Percentiles rank a stretch among this genome's conserved stretches.
Conservation (phyloP, 2,113 vertebrate species). For the Chaetorhynchus papuensis region DNA sequence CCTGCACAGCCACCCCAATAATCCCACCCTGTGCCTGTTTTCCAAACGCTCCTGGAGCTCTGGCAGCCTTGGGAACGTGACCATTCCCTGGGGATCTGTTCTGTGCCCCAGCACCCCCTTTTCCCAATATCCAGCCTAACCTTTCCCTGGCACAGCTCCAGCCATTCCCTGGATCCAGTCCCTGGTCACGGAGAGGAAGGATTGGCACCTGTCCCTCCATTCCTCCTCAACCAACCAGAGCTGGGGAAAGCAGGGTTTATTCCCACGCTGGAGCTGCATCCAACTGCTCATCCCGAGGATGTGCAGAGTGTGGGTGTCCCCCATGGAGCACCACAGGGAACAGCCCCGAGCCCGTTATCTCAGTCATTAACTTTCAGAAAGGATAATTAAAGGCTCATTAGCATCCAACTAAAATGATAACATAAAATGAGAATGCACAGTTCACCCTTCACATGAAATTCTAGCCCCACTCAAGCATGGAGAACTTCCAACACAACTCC, state of each 20-base stretch:
- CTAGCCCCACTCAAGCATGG: fast-evolving
- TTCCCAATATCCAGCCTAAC: neutral
- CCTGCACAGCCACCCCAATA: neutral
- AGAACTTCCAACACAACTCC: neutral
- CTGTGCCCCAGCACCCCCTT: neutral
- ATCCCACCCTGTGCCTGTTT: neutral
- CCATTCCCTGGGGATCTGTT: neutral
- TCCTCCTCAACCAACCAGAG: neutral
- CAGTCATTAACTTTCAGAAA: neutral
- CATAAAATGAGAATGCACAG: neutral
- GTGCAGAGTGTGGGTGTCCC: neutral
- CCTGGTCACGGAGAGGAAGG: fast-evolving
- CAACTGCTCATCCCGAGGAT: neutral
- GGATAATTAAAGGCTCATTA: neutral
- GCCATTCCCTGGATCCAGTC: neutral
- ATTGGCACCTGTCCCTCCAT: neutral
- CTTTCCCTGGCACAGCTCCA: neutral
- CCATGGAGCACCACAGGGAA: neutral
- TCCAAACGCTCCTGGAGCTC: neutral
- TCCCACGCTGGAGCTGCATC: neutral
- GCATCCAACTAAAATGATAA: neutral
- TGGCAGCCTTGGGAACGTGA: neutral
- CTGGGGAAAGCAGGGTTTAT: neutral
- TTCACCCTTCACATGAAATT: fast-evolving
- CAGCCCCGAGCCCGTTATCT: neutral